Conservation (phyloP, 2,113 vertebrate genomes). For the Trichechus manatus region DNA sequence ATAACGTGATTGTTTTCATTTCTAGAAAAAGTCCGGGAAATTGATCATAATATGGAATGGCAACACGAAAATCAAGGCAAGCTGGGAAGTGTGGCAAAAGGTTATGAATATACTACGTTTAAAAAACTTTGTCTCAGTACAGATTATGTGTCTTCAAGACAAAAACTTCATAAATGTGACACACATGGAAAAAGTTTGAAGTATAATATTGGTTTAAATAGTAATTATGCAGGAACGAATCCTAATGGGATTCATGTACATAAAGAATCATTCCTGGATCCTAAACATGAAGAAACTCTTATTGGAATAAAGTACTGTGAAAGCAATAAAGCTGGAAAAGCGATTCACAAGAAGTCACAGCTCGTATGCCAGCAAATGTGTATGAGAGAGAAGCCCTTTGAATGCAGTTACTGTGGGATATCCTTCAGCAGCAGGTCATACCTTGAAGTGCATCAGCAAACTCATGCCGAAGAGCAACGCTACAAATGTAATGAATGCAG, state of each 20-base stretch:
- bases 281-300: conserved; percentile 28
- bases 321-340: conserved; percentile 18
- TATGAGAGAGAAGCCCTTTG: not conserved
- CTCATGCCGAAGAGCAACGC: not conserved
- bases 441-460: conserved; percentile 3
- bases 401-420: conserved; percentile 9
- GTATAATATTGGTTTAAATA: not conserved
- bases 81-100: not conserved
- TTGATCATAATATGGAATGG: not conserved
- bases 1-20: conserved; percentile 43
- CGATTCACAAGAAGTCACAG: not conserved
- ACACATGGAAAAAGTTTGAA: conserved; percentile 49
- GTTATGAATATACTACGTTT: not conserved
- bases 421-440: conserved; percentile 39
- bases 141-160: conserved; percentile 31
- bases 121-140: not conserved
- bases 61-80: conserved; percentile 32
- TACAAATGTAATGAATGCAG: not conserved
- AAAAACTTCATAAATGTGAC: not conserved
- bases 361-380: not conserved
- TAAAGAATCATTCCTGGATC: not conserved
- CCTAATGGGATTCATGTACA: not conserved
- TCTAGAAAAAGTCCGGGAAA: conserved; percentile 30
- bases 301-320: conserved; percentile 27
- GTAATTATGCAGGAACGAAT: not conserved